A percentile compares a stretch with the other conserved stretches of the same genome.
phyloP scores from a whole-genome alignment of 64 coral and sea anemone genomes.

The Astreopora myriophthalma region DNA sequence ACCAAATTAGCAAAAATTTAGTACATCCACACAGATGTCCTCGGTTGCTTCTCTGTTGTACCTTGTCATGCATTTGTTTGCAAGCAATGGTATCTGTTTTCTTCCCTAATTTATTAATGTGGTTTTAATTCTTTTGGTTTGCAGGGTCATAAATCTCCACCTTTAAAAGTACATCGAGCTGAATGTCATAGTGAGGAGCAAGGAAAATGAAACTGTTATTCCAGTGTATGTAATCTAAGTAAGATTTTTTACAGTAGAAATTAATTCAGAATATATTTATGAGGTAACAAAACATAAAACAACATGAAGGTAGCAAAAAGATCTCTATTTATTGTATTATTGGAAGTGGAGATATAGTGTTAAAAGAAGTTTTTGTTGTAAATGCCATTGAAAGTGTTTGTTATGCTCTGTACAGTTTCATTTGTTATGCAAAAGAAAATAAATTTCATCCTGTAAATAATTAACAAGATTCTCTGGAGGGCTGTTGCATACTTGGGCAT shows the following conservation, averaged over 20 bases:
- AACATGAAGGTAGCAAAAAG: background rate
- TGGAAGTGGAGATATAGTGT: background rate
- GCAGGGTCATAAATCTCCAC: slow-evolving; percentile 29
- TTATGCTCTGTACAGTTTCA: background rate
- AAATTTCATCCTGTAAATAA: background rate
- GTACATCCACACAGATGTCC: background rate
- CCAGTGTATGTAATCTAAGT: too few relatives aligned
- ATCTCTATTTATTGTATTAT: slow-evolving; percentile 69
- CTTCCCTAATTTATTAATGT: background rate
- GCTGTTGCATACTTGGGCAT: too few relatives aligned
- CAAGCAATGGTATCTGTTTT: background rate
- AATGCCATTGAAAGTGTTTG: background rate
- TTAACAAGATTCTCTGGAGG: too few relatives aligned
- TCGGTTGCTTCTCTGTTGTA: background rate
- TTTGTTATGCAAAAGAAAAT: background rate
- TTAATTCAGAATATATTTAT: slow-evolving; percentile 18
- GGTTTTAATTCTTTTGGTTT: background rate
- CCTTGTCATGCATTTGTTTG: background rate
- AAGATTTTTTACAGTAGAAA: slow-evolving; percentile 11
- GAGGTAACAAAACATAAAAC: background rate
- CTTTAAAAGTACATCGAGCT: slow-evolving; percentile 55
- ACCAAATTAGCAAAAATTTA: too few relatives aligned
- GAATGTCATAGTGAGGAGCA: background rate
- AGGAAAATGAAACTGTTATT: slow-evolving; percentile 3
- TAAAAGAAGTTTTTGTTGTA: background rate